These are phyloP conservation scores for Octonoba sinensis DNA, from an alignment of 2,888 invertebrate genomes.

Conservation along the genomic window DNA sequence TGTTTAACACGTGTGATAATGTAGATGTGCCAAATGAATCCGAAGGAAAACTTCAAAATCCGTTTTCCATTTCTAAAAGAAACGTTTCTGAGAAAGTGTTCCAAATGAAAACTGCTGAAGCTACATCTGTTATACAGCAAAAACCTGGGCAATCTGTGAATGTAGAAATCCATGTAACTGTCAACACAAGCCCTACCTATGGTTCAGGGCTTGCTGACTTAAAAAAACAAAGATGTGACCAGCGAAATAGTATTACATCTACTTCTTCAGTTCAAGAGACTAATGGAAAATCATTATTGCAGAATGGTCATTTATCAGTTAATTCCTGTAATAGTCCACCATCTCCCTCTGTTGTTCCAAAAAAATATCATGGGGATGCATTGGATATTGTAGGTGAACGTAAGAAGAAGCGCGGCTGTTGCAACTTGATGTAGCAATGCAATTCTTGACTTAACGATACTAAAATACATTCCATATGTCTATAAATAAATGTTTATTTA, in stretches of 20 bases:
- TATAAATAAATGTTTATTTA: no score
- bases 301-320: slow-evolving; percentile 46
- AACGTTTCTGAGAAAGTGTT: slow-evolving; percentile 20
- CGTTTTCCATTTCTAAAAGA: not conserved
- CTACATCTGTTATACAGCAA: slow-evolving; percentile 44
- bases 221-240: slow-evolving; percentile 83
- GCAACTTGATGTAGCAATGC: slow-evolving; percentile 49
- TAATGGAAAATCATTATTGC: slow-evolving; percentile 38
- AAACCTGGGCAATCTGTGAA: slow-evolving; percentile 68
- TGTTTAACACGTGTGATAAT: slow-evolving; percentile 11
- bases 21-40: slow-evolving; percentile 36
- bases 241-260: slow-evolving; percentile 63
- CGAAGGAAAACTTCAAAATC: not conserved
- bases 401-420: slow-evolving; percentile 65
- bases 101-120: slow-evolving; percentile 20
- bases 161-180: slow-evolving; percentile 68
- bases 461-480: no score
- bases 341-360: slow-evolving; percentile 62
- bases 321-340: slow-evolving; percentile 58
- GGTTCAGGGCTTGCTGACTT: slow-evolving; percentile 88
- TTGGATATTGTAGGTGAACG: slow-evolving; percentile 66
- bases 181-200: slow-evolving; percentile 76
- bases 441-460: not conserved
- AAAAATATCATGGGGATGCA: slow-evolving; percentile 66
- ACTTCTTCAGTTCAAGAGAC: slow-evolving; percentile 20